Evolutionary conservation across 2,888 invertebrate species (phyloP).

Genomic region (Thera britannica): DNA sequence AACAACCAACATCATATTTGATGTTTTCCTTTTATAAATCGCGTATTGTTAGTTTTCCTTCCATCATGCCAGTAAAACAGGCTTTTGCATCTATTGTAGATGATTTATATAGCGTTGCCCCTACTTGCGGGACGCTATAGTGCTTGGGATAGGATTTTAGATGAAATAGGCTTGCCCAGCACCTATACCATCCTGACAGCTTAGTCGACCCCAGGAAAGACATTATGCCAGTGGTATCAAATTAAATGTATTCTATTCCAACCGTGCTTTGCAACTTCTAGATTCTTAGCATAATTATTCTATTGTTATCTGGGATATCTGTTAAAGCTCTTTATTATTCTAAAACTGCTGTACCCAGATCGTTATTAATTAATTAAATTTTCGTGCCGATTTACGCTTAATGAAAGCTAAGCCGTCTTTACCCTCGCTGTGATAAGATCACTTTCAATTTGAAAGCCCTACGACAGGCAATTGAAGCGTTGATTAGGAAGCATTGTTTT

Average conservation of each 20-base stretch:
- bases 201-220: too few relatives aligned
- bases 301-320: neutral
- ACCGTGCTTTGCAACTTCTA: neutral
- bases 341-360: constrained; percentile 7
- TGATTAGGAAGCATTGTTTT: constrained; percentile 34
- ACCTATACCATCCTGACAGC: too few relatives aligned
- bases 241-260: neutral
- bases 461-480: constrained; percentile 28
- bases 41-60: neutral
- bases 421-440: constrained; percentile 30
- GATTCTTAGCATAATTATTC: neutral
- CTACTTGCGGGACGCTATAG: too few relatives aligned
- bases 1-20: neutral
- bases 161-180: too few relatives aligned
- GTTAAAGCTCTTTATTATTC: constrained; percentile 6
- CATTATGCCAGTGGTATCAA: too few relatives aligned
- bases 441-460: constrained; percentile 31
- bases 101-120: too few relatives aligned
- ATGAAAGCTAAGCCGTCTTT: constrained; percentile 31
- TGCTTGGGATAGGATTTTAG: too few relatives aligned
- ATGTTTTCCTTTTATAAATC: neutral
- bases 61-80: too few relatives aligned
- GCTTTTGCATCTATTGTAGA: too few relatives aligned
- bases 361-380: constrained; percentile 29
- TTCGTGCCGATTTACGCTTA: constrained; percentile 24